These are phyloP conservation scores for Vannuccia rotundouncinata DNA, from an alignment of 2,888 invertebrate species.

Conservation along the genomic window DNA sequence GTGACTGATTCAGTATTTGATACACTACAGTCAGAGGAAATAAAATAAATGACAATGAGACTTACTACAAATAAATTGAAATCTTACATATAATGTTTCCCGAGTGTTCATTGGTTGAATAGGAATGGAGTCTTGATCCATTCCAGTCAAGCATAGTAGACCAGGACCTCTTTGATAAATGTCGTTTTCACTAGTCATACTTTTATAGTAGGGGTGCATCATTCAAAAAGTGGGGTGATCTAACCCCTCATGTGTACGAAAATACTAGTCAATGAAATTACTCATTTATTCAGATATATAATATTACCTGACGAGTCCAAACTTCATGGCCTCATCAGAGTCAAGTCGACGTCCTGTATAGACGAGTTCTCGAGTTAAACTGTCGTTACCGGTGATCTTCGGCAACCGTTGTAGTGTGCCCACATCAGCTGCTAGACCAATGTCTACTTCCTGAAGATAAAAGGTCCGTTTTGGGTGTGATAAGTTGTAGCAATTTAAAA, in stretches of 20 bases:
- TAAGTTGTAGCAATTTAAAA: not conserved
- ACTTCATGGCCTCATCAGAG: conserved; percentile 71
- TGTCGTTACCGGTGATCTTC: conserved; percentile 77
- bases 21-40: not conserved
- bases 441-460: conserved; percentile 50
- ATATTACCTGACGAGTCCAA: conserved; percentile 70
- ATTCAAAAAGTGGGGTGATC: no score
- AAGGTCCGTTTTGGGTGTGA: not conserved
- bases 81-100: not conserved
- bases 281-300: no score
- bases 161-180: not conserved
- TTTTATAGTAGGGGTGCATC: no score
- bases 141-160: not conserved
- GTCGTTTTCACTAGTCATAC: no score
- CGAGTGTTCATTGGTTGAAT: not conserved
- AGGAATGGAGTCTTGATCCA: not conserved
- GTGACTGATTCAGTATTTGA: not conserved
- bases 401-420: conserved; percentile 87
- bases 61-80: not conserved
- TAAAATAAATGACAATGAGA: not conserved
- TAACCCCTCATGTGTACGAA: no score
- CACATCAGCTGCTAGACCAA: conserved; percentile 88
- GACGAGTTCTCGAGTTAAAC: conserved; percentile 76
- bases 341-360: conserved; percentile 75
- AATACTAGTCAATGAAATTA: no score